Evolutionary conservation across 2,113 vertebrate genomes (phyloP).

Genomic region (Clupea harengus): DNA sequence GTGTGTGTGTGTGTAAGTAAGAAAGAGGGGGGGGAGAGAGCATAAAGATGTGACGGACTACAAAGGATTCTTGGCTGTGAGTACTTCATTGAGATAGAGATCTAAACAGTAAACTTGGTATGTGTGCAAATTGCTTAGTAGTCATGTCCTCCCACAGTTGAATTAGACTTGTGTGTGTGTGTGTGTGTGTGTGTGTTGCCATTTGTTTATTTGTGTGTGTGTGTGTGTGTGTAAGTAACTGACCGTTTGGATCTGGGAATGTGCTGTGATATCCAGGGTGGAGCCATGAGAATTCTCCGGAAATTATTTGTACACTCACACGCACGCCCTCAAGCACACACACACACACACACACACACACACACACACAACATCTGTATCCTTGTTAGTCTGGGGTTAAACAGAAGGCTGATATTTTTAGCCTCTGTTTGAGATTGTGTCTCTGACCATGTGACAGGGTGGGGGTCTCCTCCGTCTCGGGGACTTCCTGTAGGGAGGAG

Average conservation of each 20-base stretch:
- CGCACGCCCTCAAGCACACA: slow-evolving; percentile 34
- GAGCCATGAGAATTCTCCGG: not conserved
- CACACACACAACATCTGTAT: slow-evolving; percentile 8
- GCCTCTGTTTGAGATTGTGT: slow-evolving; percentile 14
- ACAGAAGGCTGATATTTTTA: not conserved
- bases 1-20: not conserved
- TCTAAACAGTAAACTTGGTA: not conserved
- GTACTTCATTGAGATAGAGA: slow-evolving; percentile 36
- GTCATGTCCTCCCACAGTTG: slow-evolving; percentile 42
- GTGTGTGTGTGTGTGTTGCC: not conserved
- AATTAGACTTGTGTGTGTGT: slow-evolving; percentile 36
- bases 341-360: not conserved
- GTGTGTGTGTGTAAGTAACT: slow-evolving; percentile 24
- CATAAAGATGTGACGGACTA: not conserved
- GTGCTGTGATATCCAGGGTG: not conserved
- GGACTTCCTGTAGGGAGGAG: slow-evolving; percentile 16
- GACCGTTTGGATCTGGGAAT: not conserved
- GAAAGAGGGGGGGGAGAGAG: not conserved
- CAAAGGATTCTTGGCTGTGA: slow-evolving; percentile 58
- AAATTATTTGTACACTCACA: slow-evolving; percentile 25
- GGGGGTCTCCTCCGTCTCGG: not conserved
- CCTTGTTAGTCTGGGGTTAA: not conserved
- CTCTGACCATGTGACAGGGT: not conserved
- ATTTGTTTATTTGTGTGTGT: not conserved
- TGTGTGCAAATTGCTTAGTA: not conserved